Evolutionary conservation across 2,113 vertebrate genomes (phyloP).

Genomic region (Ranitomeya variabilis): DNA sequence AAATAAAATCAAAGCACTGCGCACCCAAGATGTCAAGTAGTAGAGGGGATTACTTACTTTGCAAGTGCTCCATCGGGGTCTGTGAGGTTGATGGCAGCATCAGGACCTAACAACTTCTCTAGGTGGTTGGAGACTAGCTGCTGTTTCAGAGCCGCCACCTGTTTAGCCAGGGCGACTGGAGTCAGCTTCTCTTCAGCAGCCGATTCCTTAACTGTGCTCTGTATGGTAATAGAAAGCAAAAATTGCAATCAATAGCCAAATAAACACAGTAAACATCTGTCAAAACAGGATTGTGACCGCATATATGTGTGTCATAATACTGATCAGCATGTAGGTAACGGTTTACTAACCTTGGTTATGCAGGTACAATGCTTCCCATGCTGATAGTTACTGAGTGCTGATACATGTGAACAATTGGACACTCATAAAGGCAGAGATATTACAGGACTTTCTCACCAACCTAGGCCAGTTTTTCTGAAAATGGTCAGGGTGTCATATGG

Average conservation of each 20-base stretch:
- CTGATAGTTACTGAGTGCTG: too few relatives aligned
- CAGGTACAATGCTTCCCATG: too few relatives aligned
- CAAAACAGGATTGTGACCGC: neutral
- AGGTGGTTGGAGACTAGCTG: slow-evolving; percentile 90
- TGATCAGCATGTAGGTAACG: too few relatives aligned
- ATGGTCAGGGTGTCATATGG: accelerated
- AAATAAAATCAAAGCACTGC: too few relatives aligned
- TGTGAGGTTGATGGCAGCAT: slow-evolving; percentile 86
- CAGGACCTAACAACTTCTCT: slow-evolving; percentile 87
- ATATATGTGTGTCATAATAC: neutral
- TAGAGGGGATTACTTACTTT: slow-evolving; percentile 75
- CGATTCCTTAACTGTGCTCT: slow-evolving; percentile 83
- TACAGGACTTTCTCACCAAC: too few relatives aligned
- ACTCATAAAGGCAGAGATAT: too few relatives aligned
- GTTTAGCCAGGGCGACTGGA: slow-evolving; percentile 85
- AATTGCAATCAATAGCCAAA: neutral
- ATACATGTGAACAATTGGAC: too few relatives aligned
- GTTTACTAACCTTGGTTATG: too few relatives aligned
- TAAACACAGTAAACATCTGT: neutral
- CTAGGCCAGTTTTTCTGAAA: too few relatives aligned
- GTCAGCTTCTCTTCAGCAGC: slow-evolving; percentile 87
- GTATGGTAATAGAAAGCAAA: neutral
- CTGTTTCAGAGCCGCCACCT: slow-evolving; percentile 87
- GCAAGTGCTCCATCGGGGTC: slow-evolving; percentile 92
- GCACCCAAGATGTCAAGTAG: neutral